Evolutionary conservation across 1,140 invertebrate species (phyloP).

Genomic region (Drosophila novamexicana): DNA sequence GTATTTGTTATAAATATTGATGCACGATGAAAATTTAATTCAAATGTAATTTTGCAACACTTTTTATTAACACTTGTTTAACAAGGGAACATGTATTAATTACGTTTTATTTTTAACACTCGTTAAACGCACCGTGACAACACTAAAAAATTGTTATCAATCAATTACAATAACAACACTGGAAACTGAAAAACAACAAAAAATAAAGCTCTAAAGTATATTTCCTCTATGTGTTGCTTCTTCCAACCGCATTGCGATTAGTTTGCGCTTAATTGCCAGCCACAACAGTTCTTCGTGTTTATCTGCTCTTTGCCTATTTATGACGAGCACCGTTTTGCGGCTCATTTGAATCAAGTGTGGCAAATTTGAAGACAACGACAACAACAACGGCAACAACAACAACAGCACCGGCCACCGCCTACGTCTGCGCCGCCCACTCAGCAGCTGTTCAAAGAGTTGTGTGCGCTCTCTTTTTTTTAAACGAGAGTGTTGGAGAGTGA

Average conservation of each 20-base stretch:
- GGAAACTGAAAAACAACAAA: background rate
- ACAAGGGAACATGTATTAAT: constrained; percentile 6
- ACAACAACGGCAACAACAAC: constrained; percentile 17
- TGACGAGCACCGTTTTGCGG: constrained; percentile 55
- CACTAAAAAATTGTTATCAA: constrained; percentile 57
- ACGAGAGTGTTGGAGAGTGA: constrained; percentile 6
- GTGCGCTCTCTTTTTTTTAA: constrained; percentile 1
- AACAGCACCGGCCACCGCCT: constrained; percentile 37
- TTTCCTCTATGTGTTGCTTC: constrained; percentile 60
- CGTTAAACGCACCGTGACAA: constrained; percentile 39
- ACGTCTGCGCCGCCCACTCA: constrained; percentile 63
- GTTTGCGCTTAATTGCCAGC: constrained; percentile 64
- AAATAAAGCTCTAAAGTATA: constrained; percentile 57
- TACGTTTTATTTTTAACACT: constrained; percentile 26
- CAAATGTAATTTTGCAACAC: constrained; percentile 14
- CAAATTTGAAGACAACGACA: constrained; percentile 38
- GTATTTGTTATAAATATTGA: constrained; percentile 33
- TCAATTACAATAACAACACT: constrained; percentile 60
- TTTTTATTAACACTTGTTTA: constrained; percentile 15
- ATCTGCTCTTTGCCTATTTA: constrained; percentile 31
- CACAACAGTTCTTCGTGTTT: constrained; percentile 21
- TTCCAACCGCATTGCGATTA: constrained; percentile 49
- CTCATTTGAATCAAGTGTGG: constrained; percentile 55
- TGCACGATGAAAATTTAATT: constrained; percentile 13
- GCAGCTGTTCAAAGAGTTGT: constrained; percentile 70